Evolutionary conservation across 2,797 vertebrate species (phyloP).

Genomic region (Chaunax sp.): DNA sequence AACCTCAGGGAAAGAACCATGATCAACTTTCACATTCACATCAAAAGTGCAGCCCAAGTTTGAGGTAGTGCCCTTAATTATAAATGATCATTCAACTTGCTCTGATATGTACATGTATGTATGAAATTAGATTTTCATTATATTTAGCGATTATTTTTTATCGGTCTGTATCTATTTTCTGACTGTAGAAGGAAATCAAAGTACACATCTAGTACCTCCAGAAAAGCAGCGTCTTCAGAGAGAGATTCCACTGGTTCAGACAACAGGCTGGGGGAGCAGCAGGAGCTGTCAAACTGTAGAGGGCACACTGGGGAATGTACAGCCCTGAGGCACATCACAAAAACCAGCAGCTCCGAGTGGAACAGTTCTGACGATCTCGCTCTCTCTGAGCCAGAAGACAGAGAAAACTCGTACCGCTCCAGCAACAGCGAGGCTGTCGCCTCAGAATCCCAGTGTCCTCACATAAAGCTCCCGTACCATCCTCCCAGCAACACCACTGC

Average conservation of each 20-base stretch:
- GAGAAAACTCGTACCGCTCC: conserved; percentile 81
- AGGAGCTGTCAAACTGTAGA: conserved; percentile 69
- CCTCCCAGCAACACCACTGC: conserved; percentile 44
- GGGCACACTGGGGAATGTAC: conserved; percentile 70
- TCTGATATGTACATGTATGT: conserved; percentile 1
- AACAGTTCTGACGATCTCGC: conserved; percentile 86
- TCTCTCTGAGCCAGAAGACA: conserved; percentile 84
- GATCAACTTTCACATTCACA: conserved; percentile 82
- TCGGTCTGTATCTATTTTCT: conserved; percentile 9
- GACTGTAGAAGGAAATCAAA: conserved; percentile 81
- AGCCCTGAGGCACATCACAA: conserved; percentile 73
- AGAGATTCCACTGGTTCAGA: conserved; percentile 68
- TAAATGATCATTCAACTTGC: not conserved
- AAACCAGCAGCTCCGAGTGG: conserved; percentile 87
- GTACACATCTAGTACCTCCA: conserved; percentile 70
- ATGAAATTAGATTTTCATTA: not conserved
- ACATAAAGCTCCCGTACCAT: conserved; percentile 50
- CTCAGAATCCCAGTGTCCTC: conserved; percentile 68
- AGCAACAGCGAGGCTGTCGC: conserved; percentile 75
- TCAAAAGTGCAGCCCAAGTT: conserved; percentile 85
- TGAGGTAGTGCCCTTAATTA: conserved; percentile 83
- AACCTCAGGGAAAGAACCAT: conserved; percentile 84
- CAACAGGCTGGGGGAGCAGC: conserved; percentile 68
- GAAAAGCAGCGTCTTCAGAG: conserved; percentile 72
- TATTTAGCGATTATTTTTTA: conserved; percentile 1